Evolutionary conservation across 2,113 vertebrate genomes (phyloP).

Genomic region (Larimichthys polyactis): DNA sequence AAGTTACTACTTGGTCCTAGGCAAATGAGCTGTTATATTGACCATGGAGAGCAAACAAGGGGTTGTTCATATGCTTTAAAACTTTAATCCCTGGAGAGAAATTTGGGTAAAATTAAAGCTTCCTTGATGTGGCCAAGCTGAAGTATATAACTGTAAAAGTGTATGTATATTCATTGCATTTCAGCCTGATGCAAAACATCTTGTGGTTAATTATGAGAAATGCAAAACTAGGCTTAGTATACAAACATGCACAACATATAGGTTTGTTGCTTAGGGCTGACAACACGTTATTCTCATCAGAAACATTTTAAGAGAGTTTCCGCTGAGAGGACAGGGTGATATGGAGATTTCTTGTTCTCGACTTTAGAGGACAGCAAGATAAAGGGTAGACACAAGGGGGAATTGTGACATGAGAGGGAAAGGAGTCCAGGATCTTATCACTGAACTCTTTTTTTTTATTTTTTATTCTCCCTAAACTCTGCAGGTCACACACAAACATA

Average conservation of each 20-base stretch:
- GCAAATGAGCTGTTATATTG: constrained; percentile 47
- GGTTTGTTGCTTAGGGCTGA: constrained; percentile 19
- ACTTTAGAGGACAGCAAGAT: constrained; percentile 16
- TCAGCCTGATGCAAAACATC: constrained; percentile 7
- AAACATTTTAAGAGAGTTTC: constrained; percentile 44
- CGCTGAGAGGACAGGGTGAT: constrained; percentile 35
- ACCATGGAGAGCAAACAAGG: neutral
- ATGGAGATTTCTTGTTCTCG: neutral
- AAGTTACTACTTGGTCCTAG: constrained; percentile 21
- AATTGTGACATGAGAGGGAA: constrained; percentile 26
- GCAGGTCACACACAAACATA: constrained; percentile 51
- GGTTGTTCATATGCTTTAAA: constrained; percentile 21
- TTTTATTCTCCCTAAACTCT: neutral
- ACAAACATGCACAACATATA: constrained; percentile 44
- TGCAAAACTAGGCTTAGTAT: constrained; percentile 19
- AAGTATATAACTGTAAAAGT: constrained; percentile 22
- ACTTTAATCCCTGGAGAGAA: constrained; percentile 9
- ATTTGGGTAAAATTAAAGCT: neutral
- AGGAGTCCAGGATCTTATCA: constrained; percentile 25
- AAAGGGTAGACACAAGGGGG: constrained; percentile 40
- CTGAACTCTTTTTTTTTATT: constrained; percentile 13
- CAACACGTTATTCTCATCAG: constrained; percentile 30
- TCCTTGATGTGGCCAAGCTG: constrained; percentile 48
- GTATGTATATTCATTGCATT: constrained; percentile 6
- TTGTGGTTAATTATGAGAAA: constrained; percentile 45